Evolutionary conservation across 2,888 invertebrate species (phyloP), one percentile per base, ranked within the genome.

Genomic region (Microplitis manilae): DNA sequence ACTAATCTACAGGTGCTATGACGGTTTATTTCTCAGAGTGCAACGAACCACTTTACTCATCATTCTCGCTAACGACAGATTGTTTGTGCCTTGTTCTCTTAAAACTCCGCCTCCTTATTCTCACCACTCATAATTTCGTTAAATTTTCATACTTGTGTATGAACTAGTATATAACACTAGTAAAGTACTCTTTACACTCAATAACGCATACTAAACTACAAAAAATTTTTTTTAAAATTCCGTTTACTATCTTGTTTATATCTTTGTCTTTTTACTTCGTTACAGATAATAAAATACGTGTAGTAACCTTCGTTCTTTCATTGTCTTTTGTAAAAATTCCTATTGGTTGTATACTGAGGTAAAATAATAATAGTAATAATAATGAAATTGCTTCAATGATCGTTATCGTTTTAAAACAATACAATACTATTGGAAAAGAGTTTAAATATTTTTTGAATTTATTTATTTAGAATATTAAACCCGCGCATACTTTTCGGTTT

Each of bases 21-120:
- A 64, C 40, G 67, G 13, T 68, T 41, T 72, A 68, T 71, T 64
- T 76, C 38, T 9, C 38, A n/a, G 60, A 69, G 79, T 80, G 77
- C 78, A 80, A 80, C 80, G 79, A 80, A 75, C 76, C 80, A 77
- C 76, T 77, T 76, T 65, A 50, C 75, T 17, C 73, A 77, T 74
- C 77, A 76, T 75, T 59, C 62, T 73, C 61, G 60, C 77, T 70
- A 80, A 77, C 80, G 78, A 78, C 78, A 80, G 74, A 80, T 80
- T 75, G 77, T 78, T 72, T 60, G 71, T 72, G 39, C 15, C 68
- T 64, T 6, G 7, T 61, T 75, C 71, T 72, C 69, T 67, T 64
- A 38, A 38, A 68, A 73, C 69, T 75, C 70, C 62, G 59, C 73
- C 73, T 73, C 41, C 67, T 73, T 73, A 73, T 73, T 73, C 73